Evolutionary conservation across 2,113 vertebrate species (phyloP), one percentile per base, ranked within the genome.

Genomic region (Rostratula benghalensis): DNA sequence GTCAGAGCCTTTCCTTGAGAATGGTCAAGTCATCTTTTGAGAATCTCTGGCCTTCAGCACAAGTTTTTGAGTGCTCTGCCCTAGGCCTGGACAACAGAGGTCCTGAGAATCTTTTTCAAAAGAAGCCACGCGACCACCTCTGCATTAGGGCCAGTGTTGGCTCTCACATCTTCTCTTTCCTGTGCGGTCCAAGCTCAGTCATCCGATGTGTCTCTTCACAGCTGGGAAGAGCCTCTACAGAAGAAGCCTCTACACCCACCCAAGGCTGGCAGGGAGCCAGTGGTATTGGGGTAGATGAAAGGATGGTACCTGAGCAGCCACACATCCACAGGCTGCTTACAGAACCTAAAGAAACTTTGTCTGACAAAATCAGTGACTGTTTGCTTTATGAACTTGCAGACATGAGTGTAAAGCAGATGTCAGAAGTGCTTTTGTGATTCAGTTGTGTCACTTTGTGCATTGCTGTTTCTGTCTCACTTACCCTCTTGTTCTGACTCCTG

Each of bases 211-310:
- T 41, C 25, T 35, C 37, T 46, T 41, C 33, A 43, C 27, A 39
- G 12, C 50, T 11, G 27, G 31, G 45, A 54, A 79, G 39, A 67
- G 53, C 59, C 33, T 57, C 61, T 35, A 15, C 46, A 54, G 39
- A 31, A 8, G 27, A 4, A 18, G 24, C 15, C 19, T 37, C n/a
- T 60, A 5, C 13, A 3, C 35, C 28, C 67, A 60, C 25, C n/a
- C 6, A 2, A 4, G 16, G 35, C 14, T 48, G n/a, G 11, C 16
- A 37, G 30, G 61, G 48, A 63, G 9, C 30, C 21, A 25, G 2
- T 35, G 8, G 3, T 24, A 11, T 5, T 2, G 1, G 25, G 33
- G 7, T 4, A 53, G 45, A 22, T 0, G 1, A 50, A 50, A 50
- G 13, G 23, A 9, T 6, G 12, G 53, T 30, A 4, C 24, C 28